Base-by-base conservation (phyloP, 1,140 invertebrate species). In the Lethocerus indicus region DNA sequence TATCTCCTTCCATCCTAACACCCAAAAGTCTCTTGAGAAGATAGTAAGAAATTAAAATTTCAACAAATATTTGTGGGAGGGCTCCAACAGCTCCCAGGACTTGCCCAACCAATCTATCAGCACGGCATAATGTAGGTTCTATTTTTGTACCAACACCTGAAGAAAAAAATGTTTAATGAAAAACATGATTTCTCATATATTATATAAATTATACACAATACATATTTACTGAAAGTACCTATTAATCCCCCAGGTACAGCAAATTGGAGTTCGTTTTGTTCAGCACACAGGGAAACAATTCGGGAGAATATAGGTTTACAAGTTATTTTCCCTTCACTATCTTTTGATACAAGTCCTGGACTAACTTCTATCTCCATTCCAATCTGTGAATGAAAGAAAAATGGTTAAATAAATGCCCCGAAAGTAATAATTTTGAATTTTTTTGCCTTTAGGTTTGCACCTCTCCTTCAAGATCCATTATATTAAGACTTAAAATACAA, bases 161-260 rank as follows among this genome's bases (percentile, higher is more conserved):
- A 60, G 61, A 53, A 42, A 46, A 52, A 47, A 4, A 5, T 39
- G 23, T 20, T 5, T 20, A 3, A 39, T 50, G 28, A 23, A 32
- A 40, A 50, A 46, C 4, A 14, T 41, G 27, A 52, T 3, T 13
- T 41, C 2, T 47, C 3, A n/a, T 39, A 18, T 2, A 24, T 24
- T 39, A 12, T 9, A 37, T 3, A 39, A 48, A 35, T 46, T 51
- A 13, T 27, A 50, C n/a, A 2, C 2, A 32, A n/a, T 35, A 14
- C 48, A 35, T 18, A 50, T 26, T n/a, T 4, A 9, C 29, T 32
- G 9, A 32, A 32, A n/a, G 29, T n/a, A 79, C 79, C 93, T 60
- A 97, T 97, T 18, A 99, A 72, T 25, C 96, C 96, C 55, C 96
- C 96, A 55, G 95, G 95, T 39, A 98, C 95, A 50, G 95, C 96